Conservation (phyloP, 2,797 vertebrate genomes). For the Lepidocolaptes lacrymiger region DNA sequence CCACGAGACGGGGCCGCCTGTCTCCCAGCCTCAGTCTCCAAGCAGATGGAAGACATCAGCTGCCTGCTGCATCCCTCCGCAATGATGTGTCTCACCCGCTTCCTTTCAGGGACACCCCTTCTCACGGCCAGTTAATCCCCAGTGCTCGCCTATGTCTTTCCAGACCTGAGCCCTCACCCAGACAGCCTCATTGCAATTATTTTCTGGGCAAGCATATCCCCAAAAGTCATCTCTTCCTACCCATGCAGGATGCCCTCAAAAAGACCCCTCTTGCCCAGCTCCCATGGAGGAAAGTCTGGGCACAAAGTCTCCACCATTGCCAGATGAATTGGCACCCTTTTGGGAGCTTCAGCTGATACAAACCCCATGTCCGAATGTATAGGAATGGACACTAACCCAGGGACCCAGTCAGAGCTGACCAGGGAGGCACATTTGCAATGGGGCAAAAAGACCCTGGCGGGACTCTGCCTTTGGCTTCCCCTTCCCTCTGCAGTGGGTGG, state of each 20-base stretch:
- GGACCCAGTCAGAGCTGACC: background rate
- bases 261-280: background rate
- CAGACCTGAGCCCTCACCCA: background rate
- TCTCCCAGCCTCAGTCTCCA: background rate
- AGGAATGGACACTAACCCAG: background rate
- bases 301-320: background rate
- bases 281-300: background rate
- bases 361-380: background rate
- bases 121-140: conserved; percentile 35
- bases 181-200: background rate
- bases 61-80: background rate
- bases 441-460: background rate
- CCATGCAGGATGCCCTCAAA: background rate
- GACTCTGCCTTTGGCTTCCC: background rate
- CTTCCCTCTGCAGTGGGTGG: background rate
- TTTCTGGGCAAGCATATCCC: background rate
- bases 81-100: conserved; percentile 2
- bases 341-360: background rate
- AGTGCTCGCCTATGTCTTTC: background rate
- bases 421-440: background rate
- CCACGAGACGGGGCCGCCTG: background rate
- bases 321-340: background rate
- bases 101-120: conserved; percentile 31
- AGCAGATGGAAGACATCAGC: conserved; percentile 67
- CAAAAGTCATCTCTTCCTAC: background rate